Evolutionary conservation across 2,113 vertebrate genomes (phyloP).

Genomic region (Hippocampus guttulatus): DNA sequence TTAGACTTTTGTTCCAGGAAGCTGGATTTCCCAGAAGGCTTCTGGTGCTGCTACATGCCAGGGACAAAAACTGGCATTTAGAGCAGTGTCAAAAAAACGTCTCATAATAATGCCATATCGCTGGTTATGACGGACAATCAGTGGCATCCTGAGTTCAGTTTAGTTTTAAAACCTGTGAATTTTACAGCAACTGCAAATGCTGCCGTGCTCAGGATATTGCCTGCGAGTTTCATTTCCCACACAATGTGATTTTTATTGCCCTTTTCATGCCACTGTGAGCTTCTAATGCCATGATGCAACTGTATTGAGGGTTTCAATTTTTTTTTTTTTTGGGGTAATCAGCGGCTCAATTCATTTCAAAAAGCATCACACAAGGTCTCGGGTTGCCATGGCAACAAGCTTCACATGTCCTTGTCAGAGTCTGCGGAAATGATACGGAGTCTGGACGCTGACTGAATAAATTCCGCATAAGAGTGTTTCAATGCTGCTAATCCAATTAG

Average conservation of each 20-base stretch:
- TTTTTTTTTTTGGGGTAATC: background rate
- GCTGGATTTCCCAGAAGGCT: background rate
- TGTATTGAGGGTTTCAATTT: background rate
- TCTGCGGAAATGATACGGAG: slow-evolving; percentile 49
- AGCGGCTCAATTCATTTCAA: background rate
- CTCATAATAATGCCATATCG: background rate
- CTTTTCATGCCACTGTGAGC: background rate
- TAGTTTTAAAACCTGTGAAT: background rate
- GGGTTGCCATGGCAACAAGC: background rate
- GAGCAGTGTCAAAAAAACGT: background rate
- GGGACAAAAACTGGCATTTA: background rate
- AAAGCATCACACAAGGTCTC: background rate
- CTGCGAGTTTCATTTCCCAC: slow-evolving; percentile 9
- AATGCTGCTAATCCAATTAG: background rate
- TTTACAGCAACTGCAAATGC: background rate
- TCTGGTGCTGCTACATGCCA: background rate
- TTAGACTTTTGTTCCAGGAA: background rate
- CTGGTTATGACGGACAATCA: background rate
- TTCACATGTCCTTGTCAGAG: slow-evolving; percentile 6
- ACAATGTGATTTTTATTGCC: slow-evolving; percentile 26
- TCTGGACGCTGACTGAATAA: slow-evolving; percentile 1
- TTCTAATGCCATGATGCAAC: background rate
- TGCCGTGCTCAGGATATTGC: slow-evolving; percentile 22
- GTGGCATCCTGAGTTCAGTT: background rate
- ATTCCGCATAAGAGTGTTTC: background rate